A percentile compares a stretch with the other conserved stretches of the same genome.
Conservation (phyloP, 2,888 invertebrate species). For the Drosophila phalerata region DNA sequence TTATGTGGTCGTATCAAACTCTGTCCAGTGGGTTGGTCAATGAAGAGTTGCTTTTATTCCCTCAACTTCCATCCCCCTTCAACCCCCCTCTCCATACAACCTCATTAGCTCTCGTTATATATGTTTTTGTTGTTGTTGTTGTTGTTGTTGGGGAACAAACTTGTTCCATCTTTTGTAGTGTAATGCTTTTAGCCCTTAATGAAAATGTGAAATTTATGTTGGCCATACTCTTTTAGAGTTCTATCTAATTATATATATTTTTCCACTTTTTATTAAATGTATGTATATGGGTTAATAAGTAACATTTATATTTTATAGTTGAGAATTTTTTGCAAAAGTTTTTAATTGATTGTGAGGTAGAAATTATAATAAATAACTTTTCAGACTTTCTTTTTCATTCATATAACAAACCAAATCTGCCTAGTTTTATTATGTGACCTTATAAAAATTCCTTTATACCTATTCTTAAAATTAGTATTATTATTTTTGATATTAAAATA, state of each 20-base stretch:
- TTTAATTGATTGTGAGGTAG: neutral
- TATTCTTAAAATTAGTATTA: too few species aligned
- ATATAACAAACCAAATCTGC: too few species aligned
- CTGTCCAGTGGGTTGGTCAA: constrained; percentile 45
- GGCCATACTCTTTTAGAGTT: constrained; percentile 3
- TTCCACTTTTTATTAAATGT: constrained; percentile 1
- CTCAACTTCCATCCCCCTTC: neutral
- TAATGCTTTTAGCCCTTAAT: constrained; percentile 71
- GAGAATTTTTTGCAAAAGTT: neutral
- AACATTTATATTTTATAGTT: constrained; percentile 8
- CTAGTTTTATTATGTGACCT: too few species aligned
- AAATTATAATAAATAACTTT: neutral
- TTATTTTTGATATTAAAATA: too few species aligned
- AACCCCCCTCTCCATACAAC: constrained; percentile 7
- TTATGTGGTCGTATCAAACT: constrained; percentile 73
- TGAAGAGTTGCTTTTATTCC: neutral
- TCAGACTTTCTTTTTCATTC: too few species aligned
- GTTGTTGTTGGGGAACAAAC: constrained; percentile 24
- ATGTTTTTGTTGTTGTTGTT: constrained; percentile 4
- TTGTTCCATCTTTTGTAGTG: constrained; percentile 42
- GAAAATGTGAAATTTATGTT: constrained; percentile 66
- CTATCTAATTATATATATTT: constrained; percentile 21
- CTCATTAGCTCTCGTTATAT: constrained; percentile 31
- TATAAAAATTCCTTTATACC: too few species aligned
- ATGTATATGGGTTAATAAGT: constrained; percentile 20